phyloP scores from a whole-genome alignment of 2,113 vertebrate genomes.

The Meles meles region DNA sequence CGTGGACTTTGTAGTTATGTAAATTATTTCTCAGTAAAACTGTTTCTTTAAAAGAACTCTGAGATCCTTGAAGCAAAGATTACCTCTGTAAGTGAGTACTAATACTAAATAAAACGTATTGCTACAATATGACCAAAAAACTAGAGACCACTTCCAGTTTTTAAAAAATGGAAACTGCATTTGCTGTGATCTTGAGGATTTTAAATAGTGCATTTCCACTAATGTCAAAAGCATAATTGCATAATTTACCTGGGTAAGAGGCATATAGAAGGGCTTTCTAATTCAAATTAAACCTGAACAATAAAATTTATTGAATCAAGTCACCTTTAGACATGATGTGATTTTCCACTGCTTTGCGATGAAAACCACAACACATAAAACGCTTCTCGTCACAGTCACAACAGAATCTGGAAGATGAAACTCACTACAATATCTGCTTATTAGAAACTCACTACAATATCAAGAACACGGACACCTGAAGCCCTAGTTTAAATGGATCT shows the following conservation, averaged over 20 bases:
- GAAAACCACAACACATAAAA: background rate
- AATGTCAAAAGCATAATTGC: background rate
- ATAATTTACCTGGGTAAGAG: background rate
- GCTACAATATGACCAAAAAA: background rate
- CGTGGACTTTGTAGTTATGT: background rate
- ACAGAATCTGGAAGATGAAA: background rate
- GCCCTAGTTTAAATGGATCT: background rate
- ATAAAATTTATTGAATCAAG: background rate
- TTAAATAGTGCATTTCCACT: background rate
- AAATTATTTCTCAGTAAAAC: background rate
- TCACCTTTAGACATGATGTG: background rate
- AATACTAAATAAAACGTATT: background rate
- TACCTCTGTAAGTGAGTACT: fast-evolving
- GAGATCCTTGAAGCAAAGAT: background rate
- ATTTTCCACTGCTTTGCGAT: background rate
- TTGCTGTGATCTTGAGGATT: background rate
- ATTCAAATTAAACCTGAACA: slow-evolving; percentile 4
- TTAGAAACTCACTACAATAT: too few relatives aligned
- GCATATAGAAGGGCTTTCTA: background rate
- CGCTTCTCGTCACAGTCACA: background rate
- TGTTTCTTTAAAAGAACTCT: background rate
- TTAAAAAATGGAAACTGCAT: background rate
- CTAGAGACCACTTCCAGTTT: background rate
- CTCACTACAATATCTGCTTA: background rate
- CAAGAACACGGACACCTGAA: background rate